phyloP scores from a whole-genome alignment of 2,888 invertebrate genomes.

The Escarpia spicata region DNA sequence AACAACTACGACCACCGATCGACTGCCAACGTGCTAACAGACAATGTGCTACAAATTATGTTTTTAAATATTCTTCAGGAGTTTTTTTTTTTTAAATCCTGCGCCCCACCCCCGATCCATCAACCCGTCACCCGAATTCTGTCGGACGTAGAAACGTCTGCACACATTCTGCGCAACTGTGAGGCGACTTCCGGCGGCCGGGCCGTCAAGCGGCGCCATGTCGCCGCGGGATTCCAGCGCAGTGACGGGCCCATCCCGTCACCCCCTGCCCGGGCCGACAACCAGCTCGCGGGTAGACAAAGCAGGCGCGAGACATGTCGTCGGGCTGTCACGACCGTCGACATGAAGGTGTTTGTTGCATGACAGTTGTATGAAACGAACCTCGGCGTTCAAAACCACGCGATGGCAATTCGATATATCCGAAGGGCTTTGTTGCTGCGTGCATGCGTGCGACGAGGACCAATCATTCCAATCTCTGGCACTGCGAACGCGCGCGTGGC shows the following conservation, averaged over 20 bases:
- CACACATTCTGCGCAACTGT: not conserved
- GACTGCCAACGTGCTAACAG: not conserved
- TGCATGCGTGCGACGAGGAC: too few relatives aligned
- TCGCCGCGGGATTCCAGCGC: not conserved
- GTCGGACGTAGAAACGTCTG: not conserved
- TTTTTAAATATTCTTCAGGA: not conserved
- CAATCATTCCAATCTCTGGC: too few relatives aligned
- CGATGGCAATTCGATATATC: not conserved
- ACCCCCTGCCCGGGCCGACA: conserved; percentile 1
- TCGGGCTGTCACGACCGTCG: not conserved
- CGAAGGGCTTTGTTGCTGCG: not conserved
- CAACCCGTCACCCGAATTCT: not conserved
- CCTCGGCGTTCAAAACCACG: not conserved
- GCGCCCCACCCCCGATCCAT: not conserved
- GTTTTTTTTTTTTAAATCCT: not conserved
- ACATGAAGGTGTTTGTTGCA: not conserved
- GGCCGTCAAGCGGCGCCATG: not conserved
- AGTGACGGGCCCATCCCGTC: not conserved
- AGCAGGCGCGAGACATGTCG: not conserved
- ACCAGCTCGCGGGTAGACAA: not conserved
- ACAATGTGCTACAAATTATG: not conserved
- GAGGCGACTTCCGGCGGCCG: not conserved
- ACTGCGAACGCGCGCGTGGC: not conserved
- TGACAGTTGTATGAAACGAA: conserved; percentile 16
- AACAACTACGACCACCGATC: not conserved